phyloP scores from a whole-genome alignment of 2,888 invertebrate genomes.

The Tanypteryx hageni region DNA sequence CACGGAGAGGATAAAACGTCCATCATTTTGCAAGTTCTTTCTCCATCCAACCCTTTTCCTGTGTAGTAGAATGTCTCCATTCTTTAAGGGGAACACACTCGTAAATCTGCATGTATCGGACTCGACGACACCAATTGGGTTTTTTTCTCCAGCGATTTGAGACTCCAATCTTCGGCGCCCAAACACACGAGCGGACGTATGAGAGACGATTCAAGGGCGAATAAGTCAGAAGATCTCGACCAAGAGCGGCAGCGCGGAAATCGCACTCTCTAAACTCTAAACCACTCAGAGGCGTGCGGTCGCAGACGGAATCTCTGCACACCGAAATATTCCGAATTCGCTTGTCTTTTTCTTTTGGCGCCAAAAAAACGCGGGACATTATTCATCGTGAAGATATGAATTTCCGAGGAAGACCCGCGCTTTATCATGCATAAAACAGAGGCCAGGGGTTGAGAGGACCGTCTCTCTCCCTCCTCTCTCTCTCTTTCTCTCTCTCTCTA shows the following conservation, averaged over 20 bases:
- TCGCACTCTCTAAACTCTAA: background rate
- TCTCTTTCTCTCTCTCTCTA: background rate
- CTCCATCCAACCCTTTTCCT: background rate
- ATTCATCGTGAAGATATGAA: conserved; percentile 46
- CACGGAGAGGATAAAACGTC: no score
- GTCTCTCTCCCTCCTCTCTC: background rate
- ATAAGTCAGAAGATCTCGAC: no score
- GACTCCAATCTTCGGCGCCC: background rate
- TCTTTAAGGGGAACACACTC: background rate
- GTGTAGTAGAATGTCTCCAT: background rate
- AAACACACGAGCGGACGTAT: background rate
- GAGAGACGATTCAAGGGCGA: background rate
- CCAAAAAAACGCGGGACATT: conserved; percentile 9
- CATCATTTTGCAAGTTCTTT: background rate
- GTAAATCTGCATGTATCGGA: background rate
- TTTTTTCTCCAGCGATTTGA: background rate
- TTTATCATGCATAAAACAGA: conserved; percentile 34
- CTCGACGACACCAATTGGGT: background rate
- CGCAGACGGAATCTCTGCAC: background rate
- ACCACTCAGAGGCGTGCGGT: background rate
- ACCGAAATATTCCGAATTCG: background rate
- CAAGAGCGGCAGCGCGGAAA: no score
- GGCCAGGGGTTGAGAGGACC: background rate
- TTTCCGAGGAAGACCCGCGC: background rate
- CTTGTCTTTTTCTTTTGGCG: background rate